phyloP scores from a whole-genome alignment of 1,140 invertebrate species.

The Notospermus geniculatus region DNA sequence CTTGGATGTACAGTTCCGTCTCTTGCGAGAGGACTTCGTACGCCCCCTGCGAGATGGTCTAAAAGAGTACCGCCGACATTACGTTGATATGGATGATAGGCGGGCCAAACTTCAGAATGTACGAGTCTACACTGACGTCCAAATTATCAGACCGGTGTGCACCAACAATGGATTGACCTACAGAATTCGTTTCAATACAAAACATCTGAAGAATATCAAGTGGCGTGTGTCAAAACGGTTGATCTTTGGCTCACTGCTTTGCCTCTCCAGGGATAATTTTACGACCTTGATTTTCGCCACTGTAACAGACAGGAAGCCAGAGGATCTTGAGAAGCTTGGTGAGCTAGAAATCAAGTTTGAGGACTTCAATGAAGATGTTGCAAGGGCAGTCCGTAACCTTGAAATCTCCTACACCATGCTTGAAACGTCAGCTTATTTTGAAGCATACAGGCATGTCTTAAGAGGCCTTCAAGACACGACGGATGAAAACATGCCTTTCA shows the following conservation, averaged over 20 bases:
- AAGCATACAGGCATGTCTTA: constrained; percentile 51
- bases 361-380: not conserved
- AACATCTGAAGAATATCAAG: constrained; percentile 17
- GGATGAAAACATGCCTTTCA: constrained; percentile 34
- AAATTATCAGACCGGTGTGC: constrained; percentile 10
- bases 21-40: constrained; percentile 67
- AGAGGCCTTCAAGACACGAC: constrained; percentile 36
- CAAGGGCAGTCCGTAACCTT: not conserved
- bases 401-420: constrained; percentile 42
- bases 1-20: constrained; percentile 71
- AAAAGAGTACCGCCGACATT: constrained; percentile 30
- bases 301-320: constrained; percentile 60
- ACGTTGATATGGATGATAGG: constrained; percentile 1
- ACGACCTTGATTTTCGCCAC: constrained; percentile 64
- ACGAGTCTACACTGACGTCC: constrained; percentile 19
- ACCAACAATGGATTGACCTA: constrained; percentile 19
- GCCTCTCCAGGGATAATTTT: constrained; percentile 67
- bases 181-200: constrained; percentile 19
- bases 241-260: constrained; percentile 67
- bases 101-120: constrained; percentile 5
- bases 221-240: constrained; percentile 59
- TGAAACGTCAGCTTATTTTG: constrained; percentile 53
- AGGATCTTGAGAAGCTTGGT: constrained; percentile 55
- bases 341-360: constrained; percentile 48
- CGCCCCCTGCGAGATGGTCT: constrained; percentile 43